Conservation (phyloP, 2,888 invertebrate species). For the Cantharis rustica region DNA sequence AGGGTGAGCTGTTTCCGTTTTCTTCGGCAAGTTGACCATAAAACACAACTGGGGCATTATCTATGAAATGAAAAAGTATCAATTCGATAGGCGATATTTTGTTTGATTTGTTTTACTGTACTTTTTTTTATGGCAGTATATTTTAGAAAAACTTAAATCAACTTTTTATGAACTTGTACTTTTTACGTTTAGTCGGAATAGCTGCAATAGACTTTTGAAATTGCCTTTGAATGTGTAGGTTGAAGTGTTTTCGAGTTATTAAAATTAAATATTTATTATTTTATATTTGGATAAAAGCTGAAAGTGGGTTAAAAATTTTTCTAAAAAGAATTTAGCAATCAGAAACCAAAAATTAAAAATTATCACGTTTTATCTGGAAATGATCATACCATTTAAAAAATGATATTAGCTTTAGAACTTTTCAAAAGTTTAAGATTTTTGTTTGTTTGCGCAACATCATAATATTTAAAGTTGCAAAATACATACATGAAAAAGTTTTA, state of each 20-base stretch:
- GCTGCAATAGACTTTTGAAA: neutral
- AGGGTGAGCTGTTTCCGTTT: conserved; percentile 7
- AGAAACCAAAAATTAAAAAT: neutral
- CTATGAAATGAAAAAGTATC: conserved; percentile 12
- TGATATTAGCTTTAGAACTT: neutral
- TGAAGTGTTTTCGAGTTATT: neutral
- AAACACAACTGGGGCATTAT: conserved; percentile 12
- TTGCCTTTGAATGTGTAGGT: neutral
- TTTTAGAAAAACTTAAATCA: neutral
- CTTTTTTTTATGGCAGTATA: neutral
- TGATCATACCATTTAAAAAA: neutral
- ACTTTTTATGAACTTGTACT: neutral
- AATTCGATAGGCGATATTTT: conserved; percentile 11
- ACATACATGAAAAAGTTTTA: neutral
- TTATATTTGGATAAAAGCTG: neutral
- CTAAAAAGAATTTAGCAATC: neutral
- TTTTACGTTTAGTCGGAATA: neutral
- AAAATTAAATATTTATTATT: neutral
- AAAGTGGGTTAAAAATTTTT: no score
- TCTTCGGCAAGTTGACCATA: conserved; percentile 11
- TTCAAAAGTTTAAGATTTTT: neutral
- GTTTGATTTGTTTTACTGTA: conserved; percentile 6
- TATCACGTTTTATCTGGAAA: no score
- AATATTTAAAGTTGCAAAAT: neutral
- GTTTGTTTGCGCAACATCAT: neutral